A percentile compares a stretch with the other conserved stretches of the same genome.
Conservation (phyloP, 2,113 vertebrate genomes). For the Chamaetylas fuelleborni region DNA sequence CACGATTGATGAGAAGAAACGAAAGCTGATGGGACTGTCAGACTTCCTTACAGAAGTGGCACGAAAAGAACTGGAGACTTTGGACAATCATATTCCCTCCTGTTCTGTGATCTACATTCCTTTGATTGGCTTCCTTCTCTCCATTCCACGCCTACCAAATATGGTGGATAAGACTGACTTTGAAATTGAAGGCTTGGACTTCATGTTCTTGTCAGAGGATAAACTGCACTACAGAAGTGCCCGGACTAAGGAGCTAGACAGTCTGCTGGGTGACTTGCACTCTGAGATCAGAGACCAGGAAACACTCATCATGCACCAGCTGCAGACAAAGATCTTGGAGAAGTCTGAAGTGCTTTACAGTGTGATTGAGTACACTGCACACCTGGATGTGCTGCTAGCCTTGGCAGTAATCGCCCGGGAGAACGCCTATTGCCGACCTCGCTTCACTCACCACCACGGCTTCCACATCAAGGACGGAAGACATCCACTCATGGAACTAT, state of each 20-base stretch:
- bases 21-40: conserved; percentile 87
- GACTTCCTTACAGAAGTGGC: conserved; percentile 94
- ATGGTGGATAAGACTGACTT: conserved; percentile 91
- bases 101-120: conserved; percentile 95
- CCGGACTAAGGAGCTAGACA: conserved; percentile 90
- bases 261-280: conserved; percentile 89
- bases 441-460: conserved; percentile 29
- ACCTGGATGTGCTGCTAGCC: conserved; percentile 91
- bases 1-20: conserved; percentile 92
- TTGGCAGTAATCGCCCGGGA: conserved; percentile 87
- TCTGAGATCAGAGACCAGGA: conserved; percentile 94
- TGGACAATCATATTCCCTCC: conserved; percentile 84
- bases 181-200: conserved; percentile 90
- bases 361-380: conserved; percentile 85
- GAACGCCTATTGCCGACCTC: conserved; percentile 85
- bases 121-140: conserved; percentile 94
- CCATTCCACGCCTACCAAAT: conserved; percentile 84
- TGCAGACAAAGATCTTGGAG: conserved; percentile 85
- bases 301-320: conserved; percentile 87
- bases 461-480: conserved; percentile 76
- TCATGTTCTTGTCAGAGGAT: conserved; percentile 93
- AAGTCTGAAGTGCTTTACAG: conserved; percentile 81
- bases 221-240: conserved; percentile 91
- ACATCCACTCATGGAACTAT: conserved; percentile 92
- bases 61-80: conserved; percentile 83